Percentiles rank a stretch among this genome's conserved stretches.
Conservation (phyloP, 2,888 invertebrate genomes). For the Drosophila conformis region DNA sequence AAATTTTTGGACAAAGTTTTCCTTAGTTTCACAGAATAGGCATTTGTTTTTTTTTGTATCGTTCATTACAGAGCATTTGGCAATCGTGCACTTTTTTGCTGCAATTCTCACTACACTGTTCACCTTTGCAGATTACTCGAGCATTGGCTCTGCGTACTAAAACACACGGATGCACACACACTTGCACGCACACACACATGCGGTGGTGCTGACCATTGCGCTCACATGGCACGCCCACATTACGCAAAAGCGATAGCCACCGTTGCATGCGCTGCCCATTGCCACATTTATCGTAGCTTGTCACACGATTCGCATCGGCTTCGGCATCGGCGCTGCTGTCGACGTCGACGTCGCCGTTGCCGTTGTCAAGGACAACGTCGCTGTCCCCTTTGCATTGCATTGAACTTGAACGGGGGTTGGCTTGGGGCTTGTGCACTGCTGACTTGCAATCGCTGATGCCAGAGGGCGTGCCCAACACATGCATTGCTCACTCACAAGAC, state of each 20-base stretch:
- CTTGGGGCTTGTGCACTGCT: slow-evolving; percentile 20
- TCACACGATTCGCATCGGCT: slow-evolving; percentile 40
- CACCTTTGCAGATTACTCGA: slow-evolving; percentile 24
- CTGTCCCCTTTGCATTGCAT: slow-evolving; percentile 56
- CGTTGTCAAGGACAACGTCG: slow-evolving; percentile 60
- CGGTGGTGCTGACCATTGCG: slow-evolving; percentile 39
- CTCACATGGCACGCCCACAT: slow-evolving; percentile 29
- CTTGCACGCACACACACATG: neutral
- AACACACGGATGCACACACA: neutral
- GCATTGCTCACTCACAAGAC: slow-evolving; percentile 16
- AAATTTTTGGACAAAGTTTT: neutral
- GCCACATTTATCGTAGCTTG: slow-evolving; percentile 46
- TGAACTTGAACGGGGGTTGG: slow-evolving; percentile 73
- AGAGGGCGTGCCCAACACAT: slow-evolving; percentile 61
- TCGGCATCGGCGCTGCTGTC: neutral
- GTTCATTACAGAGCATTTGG: neutral
- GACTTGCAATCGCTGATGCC: slow-evolving; percentile 36
- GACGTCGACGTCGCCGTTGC: slow-evolving; percentile 6
- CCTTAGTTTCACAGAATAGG: neutral
- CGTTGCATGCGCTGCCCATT: slow-evolving; percentile 18
- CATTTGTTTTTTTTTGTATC: neutral
- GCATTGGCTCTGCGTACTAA: slow-evolving; percentile 10
- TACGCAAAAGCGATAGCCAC: slow-evolving; percentile 41
- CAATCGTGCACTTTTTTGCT: neutral
- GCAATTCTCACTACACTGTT: slow-evolving; percentile 14